Evolutionary conservation across 2,888 invertebrate species (phyloP), one percentile per base, ranked within the genome.

Genomic region (Dicyrtomina minuta): DNA sequence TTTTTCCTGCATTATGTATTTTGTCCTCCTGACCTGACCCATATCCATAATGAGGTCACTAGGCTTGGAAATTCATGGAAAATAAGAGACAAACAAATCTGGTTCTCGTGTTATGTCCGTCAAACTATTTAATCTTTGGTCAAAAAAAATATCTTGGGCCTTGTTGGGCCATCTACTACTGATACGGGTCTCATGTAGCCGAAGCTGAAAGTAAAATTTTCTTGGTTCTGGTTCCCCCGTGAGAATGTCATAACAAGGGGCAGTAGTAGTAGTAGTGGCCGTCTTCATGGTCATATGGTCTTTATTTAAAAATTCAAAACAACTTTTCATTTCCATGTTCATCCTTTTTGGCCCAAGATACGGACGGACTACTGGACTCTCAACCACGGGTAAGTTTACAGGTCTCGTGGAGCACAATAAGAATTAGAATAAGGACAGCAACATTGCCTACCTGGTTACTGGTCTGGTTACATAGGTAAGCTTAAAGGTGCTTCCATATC

Each of bases 21-120:
- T 17, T 62, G 49, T 17, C 64, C 64, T 51, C 51, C 5, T 64
- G 49, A 64, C 51, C 5, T 64, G 49, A 64, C 64, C 64, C 22
- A 51, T 51, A 33, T 64, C 10, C 17, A 27, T n/a, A 49, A 64
- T 64, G 26, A 17, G 64, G 64, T 64, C 27, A 64, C 51, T 64
- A 15, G 64, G 64, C 64, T 61, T 26, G 17, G 26, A 55, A n/a
- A 51, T n/a, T 17, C 22, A 17, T 51, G 15, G 51, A 51, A 51
- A 51, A n/a, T 13, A 17, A 59, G 41, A 41, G 20, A 59, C 12
- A 39, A 17, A 59, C 13, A 59, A 3, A 27, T 59, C 26, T 56
- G 24, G 13, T 56, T n/a, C 33, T 33, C 4, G n/a, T n/a, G n/a
- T n/a, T n/a, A n/a, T n/a, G 43, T 13, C 43, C 43, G 46, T 46